Evolutionary conservation across 2,113 vertebrate species (phyloP).

Genomic region (Trochalopteron elliotii): DNA sequence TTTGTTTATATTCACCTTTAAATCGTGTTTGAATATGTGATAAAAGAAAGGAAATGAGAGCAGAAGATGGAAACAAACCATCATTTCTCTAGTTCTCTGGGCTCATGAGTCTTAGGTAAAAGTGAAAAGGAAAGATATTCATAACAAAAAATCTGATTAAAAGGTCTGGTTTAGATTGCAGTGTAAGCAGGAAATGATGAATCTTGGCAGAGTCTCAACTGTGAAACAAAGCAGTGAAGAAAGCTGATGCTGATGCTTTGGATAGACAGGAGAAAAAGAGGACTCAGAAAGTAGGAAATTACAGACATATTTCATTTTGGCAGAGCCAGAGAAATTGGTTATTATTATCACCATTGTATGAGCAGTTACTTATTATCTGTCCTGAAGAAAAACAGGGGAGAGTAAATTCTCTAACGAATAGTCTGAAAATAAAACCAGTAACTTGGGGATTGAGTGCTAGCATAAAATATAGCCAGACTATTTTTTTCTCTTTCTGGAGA

Average conservation of each 20-base stretch:
- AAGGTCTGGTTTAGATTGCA: constrained; percentile 43
- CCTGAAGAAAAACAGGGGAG: background rate
- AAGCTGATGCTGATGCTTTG: constrained; percentile 49
- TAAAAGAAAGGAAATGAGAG: constrained; percentile 50
- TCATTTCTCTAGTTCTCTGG: background rate
- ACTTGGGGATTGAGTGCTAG: background rate
- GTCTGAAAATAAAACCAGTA: background rate
- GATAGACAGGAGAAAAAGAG: constrained; percentile 27
- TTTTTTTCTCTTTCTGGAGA: background rate
- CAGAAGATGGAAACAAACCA: constrained; percentile 44
- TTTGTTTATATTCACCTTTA: background rate
- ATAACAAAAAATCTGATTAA: constrained; percentile 33
- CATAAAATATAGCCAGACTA: background rate
- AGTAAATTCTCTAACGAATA: background rate
- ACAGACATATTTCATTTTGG: constrained; percentile 49
- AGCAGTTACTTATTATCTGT: background rate
- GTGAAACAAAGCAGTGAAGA: constrained; percentile 47
- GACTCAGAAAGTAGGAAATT: constrained; percentile 45
- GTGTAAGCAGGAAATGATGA: constrained; percentile 65
- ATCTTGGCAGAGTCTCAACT: constrained; percentile 50
- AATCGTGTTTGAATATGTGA: constrained; percentile 3
- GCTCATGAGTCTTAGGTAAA: constrained; percentile 29
- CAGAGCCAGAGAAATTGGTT: constrained; percentile 20
- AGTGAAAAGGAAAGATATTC: constrained; percentile 24
- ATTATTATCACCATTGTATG: background rate